A percentile compares a stretch with the other conserved stretches of the same genome.
Evolutionary conservation across 2,113 vertebrate genomes (phyloP).

Genomic region (Condylura cristata): DNA sequence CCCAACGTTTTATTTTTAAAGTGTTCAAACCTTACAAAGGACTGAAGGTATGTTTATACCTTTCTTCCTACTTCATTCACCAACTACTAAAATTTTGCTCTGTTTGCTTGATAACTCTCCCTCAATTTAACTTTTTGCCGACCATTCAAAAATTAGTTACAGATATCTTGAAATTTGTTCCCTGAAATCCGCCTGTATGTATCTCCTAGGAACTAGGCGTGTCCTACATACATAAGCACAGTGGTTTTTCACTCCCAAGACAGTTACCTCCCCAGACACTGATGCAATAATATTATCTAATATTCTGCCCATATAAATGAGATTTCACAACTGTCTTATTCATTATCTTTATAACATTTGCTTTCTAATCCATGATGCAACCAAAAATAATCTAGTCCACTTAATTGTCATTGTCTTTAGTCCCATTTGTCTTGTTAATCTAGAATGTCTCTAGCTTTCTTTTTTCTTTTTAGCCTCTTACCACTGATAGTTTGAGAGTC

Average conservation of each 20-base stretch:
- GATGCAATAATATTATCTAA: not conserved
- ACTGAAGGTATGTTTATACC: not conserved
- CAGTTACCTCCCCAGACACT: not conserved
- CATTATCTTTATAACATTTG: not conserved
- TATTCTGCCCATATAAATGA: not conserved
- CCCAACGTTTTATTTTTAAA: conserved; percentile 35
- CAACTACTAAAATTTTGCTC: not conserved
- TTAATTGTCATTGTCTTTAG: not conserved
- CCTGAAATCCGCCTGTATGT: not conserved
- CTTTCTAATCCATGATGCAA: not conserved
- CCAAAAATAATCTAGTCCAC: not conserved
- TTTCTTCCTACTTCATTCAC: not conserved
- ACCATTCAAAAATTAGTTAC: not conserved
- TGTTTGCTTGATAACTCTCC: not conserved
- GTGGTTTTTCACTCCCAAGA: not conserved
- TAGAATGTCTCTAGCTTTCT: not conserved
- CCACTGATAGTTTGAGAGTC: not conserved
- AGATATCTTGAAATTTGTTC: not conserved
- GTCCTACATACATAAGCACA: not conserved
- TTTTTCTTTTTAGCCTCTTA: not conserved
- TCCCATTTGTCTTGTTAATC: not conserved
- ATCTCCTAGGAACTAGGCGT: not conserved
- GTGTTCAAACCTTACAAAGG: not conserved
- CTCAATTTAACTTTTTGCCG: not conserved
- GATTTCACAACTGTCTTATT: not conserved